A percentile compares a stretch with the other conserved stretches of the same genome.
phyloP scores from a whole-genome alignment of 2,113 vertebrate genomes.

The Anarhynchus alexandrinus region DNA sequence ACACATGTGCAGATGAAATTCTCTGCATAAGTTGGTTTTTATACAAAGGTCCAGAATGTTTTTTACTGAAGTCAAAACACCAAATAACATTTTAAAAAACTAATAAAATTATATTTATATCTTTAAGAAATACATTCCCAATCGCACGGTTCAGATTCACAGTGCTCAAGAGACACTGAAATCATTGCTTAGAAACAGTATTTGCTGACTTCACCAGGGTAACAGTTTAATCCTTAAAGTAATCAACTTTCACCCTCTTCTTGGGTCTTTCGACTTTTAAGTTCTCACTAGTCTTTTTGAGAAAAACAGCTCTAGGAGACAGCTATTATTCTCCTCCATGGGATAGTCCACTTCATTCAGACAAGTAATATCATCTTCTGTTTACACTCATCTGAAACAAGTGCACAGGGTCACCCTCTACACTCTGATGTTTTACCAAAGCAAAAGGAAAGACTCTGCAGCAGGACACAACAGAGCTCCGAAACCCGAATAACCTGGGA shows the following conservation, averaged over 20 bases:
- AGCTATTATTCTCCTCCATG: constrained; percentile 79
- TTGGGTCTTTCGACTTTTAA: constrained; percentile 72
- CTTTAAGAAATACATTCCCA: constrained; percentile 64
- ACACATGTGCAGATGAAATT: not conserved
- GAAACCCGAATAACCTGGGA: constrained; percentile 61
- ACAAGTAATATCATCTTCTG: constrained; percentile 76
- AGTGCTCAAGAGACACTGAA: constrained; percentile 73
- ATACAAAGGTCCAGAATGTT: not conserved
- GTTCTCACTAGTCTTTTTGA: constrained; percentile 70
- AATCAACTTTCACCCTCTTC: constrained; percentile 77
- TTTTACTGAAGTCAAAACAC: constrained; percentile 47
- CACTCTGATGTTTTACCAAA: constrained; percentile 67
- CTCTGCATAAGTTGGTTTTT: not conserved
- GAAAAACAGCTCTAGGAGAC: constrained; percentile 73
- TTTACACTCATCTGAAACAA: constrained; percentile 75
- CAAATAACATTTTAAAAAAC: constrained; percentile 38
- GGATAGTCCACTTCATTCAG: constrained; percentile 72
- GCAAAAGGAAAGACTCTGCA: constrained; percentile 49
- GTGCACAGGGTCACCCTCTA: constrained; percentile 57
- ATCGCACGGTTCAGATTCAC: constrained; percentile 67
- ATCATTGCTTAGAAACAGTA: constrained; percentile 78
- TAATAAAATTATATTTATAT: constrained; percentile 57
- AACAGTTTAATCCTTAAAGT: constrained; percentile 81
- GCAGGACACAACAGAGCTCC: constrained; percentile 27
- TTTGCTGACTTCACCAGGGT: constrained; percentile 80